These are phyloP conservation scores for Chaetops frenatus DNA, from an alignment of 2,113 vertebrate species.

Conservation along the genomic window DNA sequence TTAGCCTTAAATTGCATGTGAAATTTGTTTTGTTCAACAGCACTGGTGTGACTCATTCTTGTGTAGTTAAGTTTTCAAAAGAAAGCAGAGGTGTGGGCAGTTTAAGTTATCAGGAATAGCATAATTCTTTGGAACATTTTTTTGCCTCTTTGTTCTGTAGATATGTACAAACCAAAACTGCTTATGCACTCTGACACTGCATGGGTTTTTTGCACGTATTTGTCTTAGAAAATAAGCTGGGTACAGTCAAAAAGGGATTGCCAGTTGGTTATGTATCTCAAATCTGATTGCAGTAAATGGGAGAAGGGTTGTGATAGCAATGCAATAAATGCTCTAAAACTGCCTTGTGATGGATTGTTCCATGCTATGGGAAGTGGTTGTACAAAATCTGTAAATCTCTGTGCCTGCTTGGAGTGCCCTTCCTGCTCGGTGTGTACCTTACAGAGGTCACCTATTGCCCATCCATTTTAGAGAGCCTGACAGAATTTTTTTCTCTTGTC, in stretches of 20 bases:
- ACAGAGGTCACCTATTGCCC: neutral
- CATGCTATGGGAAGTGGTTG: neutral
- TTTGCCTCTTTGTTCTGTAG: neutral
- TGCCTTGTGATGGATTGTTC: slow-evolving; percentile 32
- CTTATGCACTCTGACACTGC: neutral
- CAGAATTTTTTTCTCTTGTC: neutral
- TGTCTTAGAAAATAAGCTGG: neutral
- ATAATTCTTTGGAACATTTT: neutral
- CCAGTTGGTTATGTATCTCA: slow-evolving; percentile 9
- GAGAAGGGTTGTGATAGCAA: slow-evolving; percentile 6
- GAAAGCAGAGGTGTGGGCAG: neutral
- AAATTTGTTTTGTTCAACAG: slow-evolving; percentile 23
- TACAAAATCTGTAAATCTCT: slow-evolving; percentile 31
- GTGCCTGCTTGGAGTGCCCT: neutral
- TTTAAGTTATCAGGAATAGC: neutral
- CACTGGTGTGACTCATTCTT: slow-evolving; percentile 12
- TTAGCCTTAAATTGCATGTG: neutral
- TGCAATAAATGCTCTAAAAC: slow-evolving; percentile 31
- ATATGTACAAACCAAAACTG: neutral
- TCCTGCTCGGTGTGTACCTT: neutral
- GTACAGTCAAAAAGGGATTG: neutral
- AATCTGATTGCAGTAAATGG: slow-evolving; percentile 46
- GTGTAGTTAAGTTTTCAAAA: slow-evolving; percentile 20
- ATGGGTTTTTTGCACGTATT: neutral
- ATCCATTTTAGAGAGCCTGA: neutral